Evolutionary conservation across 2,797 vertebrate species (phyloP), one percentile per base, ranked within the genome.

Genomic region (Lithobates pipiens): DNA sequence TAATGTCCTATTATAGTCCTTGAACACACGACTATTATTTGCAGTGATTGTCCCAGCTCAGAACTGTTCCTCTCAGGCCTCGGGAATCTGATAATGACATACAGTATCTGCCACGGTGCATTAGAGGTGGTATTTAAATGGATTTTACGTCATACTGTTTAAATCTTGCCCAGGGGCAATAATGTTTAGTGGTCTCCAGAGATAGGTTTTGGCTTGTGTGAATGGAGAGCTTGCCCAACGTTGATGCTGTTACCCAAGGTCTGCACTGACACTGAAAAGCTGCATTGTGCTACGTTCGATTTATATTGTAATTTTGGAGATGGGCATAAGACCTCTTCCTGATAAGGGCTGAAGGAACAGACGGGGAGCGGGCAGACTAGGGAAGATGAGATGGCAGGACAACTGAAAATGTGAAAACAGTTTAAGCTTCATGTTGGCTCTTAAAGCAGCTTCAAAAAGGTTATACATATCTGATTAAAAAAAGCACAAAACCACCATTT

Each of bases 251-350:
- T 82, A 81, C 76, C 29, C 10, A 65, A 73, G 80, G 32, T 71
- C 74, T 82, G 65, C 67, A 4, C 57, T 36, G 15, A 29, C 5
- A n/a, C 27, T 86, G 50, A 86, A 86, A 83, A 77, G 69, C 27
- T 9, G 46, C 75, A 65, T 86, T 86, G 85, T 86, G 42, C 54
- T 65, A 42, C 27, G 1, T 32, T 21, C 54, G 50, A 86, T 86
- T 86, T 73, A 83, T 82, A 86, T 86, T 82, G 80, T 82, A 86
- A 86, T 86, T 32, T 82, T 25, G 1, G 23, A 50, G 85, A 86
- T 86, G 34, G 54, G 63, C 72, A 54, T 34, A 86, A 82, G 75
- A 75, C 29, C 2, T 63, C 39, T 29, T 63, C 15, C 77, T 81
- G 85, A 86, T 86, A 86, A 82, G 74, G 54, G 27, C 75, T 29